phyloP scores from a whole-genome alignment of 2,888 invertebrate species.

The Drosophila greeni region DNA sequence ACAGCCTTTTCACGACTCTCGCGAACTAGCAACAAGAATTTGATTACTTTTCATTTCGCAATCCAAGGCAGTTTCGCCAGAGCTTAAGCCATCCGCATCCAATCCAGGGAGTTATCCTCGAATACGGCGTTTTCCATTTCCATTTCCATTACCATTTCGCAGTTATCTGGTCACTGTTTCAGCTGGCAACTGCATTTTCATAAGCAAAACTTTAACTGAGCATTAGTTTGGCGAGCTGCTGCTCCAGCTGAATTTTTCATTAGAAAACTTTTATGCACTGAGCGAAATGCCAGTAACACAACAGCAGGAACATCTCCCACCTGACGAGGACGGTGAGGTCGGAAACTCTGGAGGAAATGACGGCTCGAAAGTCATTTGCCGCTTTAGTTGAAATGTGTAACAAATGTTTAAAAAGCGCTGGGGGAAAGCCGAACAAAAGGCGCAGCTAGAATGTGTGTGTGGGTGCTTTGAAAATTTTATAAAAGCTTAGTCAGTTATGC shows the following conservation, averaged over 20 bases:
- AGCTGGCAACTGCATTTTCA: conserved; percentile 39
- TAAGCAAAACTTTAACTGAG: conserved; percentile 44
- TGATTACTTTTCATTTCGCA: conserved; percentile 37
- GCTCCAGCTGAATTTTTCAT: conserved; percentile 58
- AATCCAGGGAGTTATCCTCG: conserved; percentile 20
- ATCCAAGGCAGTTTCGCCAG: conserved; percentile 19
- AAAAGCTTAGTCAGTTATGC: conserved; percentile 46
- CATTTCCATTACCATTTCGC: conserved; percentile 25
- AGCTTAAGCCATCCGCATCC: conserved; percentile 35
- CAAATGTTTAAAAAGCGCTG: conserved; percentile 36
- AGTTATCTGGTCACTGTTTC: conserved; percentile 32
- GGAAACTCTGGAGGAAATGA: conserved; percentile 47
- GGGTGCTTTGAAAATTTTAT: conserved; percentile 42
- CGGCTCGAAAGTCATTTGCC: conserved; percentile 47
- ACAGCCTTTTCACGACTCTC: conserved; percentile 22
- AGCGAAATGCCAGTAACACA: neutral
- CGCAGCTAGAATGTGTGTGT: conserved; percentile 19
- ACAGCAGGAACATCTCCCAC: conserved; percentile 17
- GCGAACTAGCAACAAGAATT: conserved; percentile 36
- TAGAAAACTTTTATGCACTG: conserved; percentile 50
- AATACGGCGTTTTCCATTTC: conserved; percentile 15
- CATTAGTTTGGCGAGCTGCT: conserved; percentile 20
- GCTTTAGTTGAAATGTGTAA: conserved; percentile 32
- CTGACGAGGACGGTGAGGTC: conserved; percentile 35
- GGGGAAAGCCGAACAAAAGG: conserved; percentile 26